These are phyloP conservation scores for human (Homo sapiens) DNA, from an alignment of 2,113 vertebrate genomes.

Conservation along the genomic window DNA sequence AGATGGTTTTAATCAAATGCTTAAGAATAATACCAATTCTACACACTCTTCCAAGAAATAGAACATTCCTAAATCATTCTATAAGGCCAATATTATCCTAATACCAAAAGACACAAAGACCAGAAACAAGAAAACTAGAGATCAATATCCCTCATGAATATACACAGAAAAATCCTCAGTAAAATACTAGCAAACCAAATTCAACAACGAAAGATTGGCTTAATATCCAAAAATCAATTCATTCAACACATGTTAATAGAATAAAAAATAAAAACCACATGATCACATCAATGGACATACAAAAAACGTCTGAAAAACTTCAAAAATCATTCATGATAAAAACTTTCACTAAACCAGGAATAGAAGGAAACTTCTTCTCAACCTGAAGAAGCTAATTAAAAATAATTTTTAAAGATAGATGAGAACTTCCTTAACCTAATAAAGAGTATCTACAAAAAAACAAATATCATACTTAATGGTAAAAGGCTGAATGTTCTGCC, in stretches of 20 bases:
- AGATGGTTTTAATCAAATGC: not conserved
- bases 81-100: not conserved
- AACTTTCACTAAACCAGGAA: not conserved
- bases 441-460: not conserved
- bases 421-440: not conserved
- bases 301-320: not conserved
- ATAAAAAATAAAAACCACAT: not conserved
- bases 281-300: not conserved
- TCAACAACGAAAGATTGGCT: not conserved
- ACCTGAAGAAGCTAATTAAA: no score
- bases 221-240: not conserved
- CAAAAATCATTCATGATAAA: not conserved
- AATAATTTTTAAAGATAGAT: no score
- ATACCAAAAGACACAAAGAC: not conserved
- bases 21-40: not conserved
- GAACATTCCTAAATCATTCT: not conserved
- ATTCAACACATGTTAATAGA: not conserved
- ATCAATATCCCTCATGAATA: not conserved
- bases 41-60: not conserved
- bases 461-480: not conserved
- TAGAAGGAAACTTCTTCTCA: not conserved
- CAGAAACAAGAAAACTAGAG: not conserved
- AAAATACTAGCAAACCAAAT: not conserved
- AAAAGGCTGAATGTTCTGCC: not conserved
- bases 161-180: not conserved